phyloP scores from a whole-genome alignment of 2,797 vertebrate species.

The Hylomyscus alleni region DNA sequence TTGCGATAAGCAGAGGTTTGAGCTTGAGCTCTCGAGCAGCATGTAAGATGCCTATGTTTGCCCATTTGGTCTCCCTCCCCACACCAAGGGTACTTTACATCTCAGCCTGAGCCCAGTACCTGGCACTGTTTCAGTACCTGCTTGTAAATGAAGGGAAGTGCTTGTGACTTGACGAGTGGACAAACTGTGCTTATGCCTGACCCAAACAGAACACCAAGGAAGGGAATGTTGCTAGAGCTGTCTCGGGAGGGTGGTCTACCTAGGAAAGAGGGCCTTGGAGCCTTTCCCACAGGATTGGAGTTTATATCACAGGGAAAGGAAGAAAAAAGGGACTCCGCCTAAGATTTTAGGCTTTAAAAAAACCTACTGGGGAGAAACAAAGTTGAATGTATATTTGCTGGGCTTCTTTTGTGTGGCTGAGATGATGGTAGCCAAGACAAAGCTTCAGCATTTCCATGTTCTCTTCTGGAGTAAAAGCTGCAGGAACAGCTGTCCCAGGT shows the following conservation, averaged over 20 bases:
- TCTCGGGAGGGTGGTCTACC: not conserved
- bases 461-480: conserved; percentile 43
- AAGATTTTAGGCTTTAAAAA: conserved; percentile 33
- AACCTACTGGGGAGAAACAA: not conserved
- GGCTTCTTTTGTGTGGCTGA: not conserved
- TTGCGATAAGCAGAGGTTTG: not conserved
- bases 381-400: not conserved
- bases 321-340: not conserved
- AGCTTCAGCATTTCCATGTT: conserved; percentile 16
- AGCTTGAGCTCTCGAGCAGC: no score
- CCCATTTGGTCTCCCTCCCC: not conserved
- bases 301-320: not conserved
- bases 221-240: not conserved
- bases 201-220: not conserved
- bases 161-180: not conserved
- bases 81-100: not conserved
- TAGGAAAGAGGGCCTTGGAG: fast-evolving
- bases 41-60: fast-evolving
- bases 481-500: not conserved
- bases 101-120: not conserved
- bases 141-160: not conserved
- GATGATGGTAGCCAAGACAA: conserved; percentile 48
- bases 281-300: not conserved
- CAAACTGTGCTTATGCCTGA: not conserved
- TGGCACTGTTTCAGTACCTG: not conserved